Base-by-base conservation (phyloP, 2,888 invertebrate species). In the Amphimallon solstitiale region DNA sequence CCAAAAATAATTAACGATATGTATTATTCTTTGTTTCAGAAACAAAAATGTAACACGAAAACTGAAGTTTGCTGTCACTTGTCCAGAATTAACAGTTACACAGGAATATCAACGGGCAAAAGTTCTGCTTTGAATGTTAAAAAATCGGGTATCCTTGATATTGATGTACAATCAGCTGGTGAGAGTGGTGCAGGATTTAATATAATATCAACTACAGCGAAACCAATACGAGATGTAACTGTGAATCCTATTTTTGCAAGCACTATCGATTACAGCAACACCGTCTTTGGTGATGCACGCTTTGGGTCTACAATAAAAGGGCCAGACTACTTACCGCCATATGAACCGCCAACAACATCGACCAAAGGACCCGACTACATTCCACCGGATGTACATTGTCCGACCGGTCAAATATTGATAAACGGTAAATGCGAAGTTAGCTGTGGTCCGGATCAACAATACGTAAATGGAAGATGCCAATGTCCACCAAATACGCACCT, bases 1-100 rank as follows among this genome's bases (percentile, higher is more conserved):
- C 15, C 12, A 43, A 43, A 14, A 43, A 15, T 14, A 2, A 9
- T 12, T n/a, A 2, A 7, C 15, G 15, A 19, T 19, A 17, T 2
- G 19, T 35, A 9, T 23, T 7, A 46, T 68, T 69, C 65, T 65
- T 61, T 59, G 19, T 80, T 81, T 4, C 75, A 85, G 84, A 79
- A 66, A 23, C 70, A 75, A 56, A 70, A 80, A 65, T 85, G 85
- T 75, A 80, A 80, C 64, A 73, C 77, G 9, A 78, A 80, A 65
- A 78, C 77, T 7, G 80, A 84, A 77, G 75, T 81, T 1, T 85
- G 85, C 72, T 85, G 85, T 72, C 63, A 81, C 77, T 68, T 80
- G 12, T 21, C 46, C 9, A 54, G 40, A 40, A 21, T 19, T 21
- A 43, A 29, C 14, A 52, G 29, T 12, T 35, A 21, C 15, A 23